phyloP scores from a whole-genome alignment of 2,888 invertebrate genomes.

The Agriopis leucophaearia region DNA sequence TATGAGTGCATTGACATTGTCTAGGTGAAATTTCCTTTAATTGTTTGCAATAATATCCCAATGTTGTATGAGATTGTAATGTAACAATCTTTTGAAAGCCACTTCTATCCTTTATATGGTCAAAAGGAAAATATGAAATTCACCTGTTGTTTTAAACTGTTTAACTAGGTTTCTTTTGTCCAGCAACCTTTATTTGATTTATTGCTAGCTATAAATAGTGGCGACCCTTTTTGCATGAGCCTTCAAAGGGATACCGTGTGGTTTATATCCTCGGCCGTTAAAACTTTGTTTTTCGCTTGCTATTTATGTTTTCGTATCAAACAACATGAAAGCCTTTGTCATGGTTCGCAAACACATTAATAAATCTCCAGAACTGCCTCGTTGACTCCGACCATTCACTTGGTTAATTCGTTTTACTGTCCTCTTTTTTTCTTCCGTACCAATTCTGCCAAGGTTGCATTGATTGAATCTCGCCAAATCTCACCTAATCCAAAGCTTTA shows the following conservation, averaged over 20 bases:
- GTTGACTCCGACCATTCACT: slow-evolving; percentile 41
- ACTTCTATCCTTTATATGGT: background rate
- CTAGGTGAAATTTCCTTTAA: no score
- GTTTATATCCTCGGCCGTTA: slow-evolving; percentile 46
- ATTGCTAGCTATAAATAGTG: slow-evolving; percentile 49
- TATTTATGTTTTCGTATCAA: slow-evolving; percentile 65
- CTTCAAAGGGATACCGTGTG: slow-evolving; percentile 52
- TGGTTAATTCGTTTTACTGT: slow-evolving; percentile 41
- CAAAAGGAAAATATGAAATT: background rate
- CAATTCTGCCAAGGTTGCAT: slow-evolving; percentile 19
- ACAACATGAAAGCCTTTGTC: slow-evolving; percentile 46
- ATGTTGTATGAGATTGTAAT: no score
- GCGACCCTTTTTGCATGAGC: slow-evolving; percentile 48
- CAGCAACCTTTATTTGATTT: slow-evolving; percentile 43
- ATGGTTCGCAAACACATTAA: slow-evolving; percentile 66
- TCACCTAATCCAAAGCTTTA: slow-evolving; percentile 18
- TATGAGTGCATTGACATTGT: no score
- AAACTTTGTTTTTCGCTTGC: slow-evolving; percentile 57
- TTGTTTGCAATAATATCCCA: no score
- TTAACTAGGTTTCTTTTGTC: slow-evolving; percentile 42
- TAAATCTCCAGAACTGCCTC: slow-evolving; percentile 67
- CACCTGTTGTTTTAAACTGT: slow-evolving; percentile 22
- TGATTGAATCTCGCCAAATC: slow-evolving; percentile 25
- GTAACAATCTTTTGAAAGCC: background rate
- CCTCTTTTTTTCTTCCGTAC: slow-evolving; percentile 24